Base-by-base conservation (phyloP, 2,797 vertebrate species). In the Choloepus didactylus region DNA sequence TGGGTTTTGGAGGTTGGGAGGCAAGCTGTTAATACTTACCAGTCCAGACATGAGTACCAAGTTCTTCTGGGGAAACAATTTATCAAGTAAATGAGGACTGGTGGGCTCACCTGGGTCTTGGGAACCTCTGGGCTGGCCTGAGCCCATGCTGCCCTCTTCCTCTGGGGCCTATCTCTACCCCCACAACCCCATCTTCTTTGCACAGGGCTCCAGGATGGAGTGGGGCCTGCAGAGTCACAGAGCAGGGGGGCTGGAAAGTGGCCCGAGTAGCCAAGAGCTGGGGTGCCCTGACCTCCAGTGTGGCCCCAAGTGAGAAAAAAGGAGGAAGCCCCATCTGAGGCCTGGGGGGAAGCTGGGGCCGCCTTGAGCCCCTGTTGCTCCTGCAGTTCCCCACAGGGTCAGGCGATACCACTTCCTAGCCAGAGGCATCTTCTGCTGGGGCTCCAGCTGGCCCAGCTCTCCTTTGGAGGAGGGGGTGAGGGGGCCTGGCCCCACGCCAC, bases 341-440 rank as follows among this genome's bases (percentile, higher is more conserved):
- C 87, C 54, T 54, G 25, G 19, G 3, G 31, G 1, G 3, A 0
- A 59, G 59, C 23, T n/a, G 54, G 85, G 35, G 67, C 92, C 90
- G 94, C 56, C 87, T 93, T 38, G 54, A 85, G 41, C 51, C 80
- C 12, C 21, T 29, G 87, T 31, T 86, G 89, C 95, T 92, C 81
- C 73, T 90, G 18, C 27, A 89, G 84, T 15, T 72, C 75, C 94
- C 75, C 38, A 94, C 90, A 41, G 44, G 49, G 19, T 49, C 91
- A 49, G 51, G 31, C 8, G 87, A 67, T 6, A 59, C 44, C 91
- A 31, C 87, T 66, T 27, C 25, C 60, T 41, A 73, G 76, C 64
- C 59, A 25, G 2, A 21, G 84, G 75, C 1, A 60, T 85, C 75
- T 85, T 18, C 18, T 46, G 31, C 54, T 82, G 66, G 64, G 64